Base-by-base conservation (phyloP, 2,113 vertebrate genomes). In the Ahaetulla prasina region DNA sequence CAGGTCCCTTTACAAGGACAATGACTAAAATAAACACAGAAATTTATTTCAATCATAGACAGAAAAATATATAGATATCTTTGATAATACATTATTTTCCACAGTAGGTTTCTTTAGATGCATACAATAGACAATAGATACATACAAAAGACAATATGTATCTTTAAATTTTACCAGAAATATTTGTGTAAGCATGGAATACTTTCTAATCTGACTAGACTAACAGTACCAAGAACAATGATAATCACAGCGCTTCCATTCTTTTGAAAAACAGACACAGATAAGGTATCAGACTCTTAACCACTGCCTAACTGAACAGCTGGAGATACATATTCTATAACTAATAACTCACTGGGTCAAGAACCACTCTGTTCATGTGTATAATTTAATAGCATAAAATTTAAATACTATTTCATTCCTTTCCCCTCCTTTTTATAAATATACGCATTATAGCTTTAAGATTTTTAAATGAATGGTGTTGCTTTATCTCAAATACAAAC, bases 241-340 rank as follows among this genome's bases (percentile, higher is more conserved):
- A 20, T 47, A 84, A 18, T 43, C 18, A 60, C 25, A 91, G 35
- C 35, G 89, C 63, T 92, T 93, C 85, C 55, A 96, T 95, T 94
- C 80, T 93, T 90, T 92, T 94, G 91, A 95, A 97, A 95, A 94
- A 97, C 95, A 95, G 91, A 91, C 92, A 94, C 86, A 92, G 92
- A n/a, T 95, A 95, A 3, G 93, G 95, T 91, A 52, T 43, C 85
- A 95, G 91, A 84, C 60, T 95, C 91, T 84, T 85, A 95, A 92
- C 90, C 95, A 52, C 1, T 90, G 93, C 55, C 92, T 95, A 91
- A 94, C 86, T 23, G 93, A 95, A 95, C 86, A 95, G 94, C 93
- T 94, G 93, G 93, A 94, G 91, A 54, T 94, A 96, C 4, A 95
- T 94, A 94, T 74, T 93, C 90, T 85, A 95, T 1, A 63, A 93